Evolutionary conservation across 1,140 invertebrate species (phyloP), one percentile per base, ranked within the genome.

Genomic region (Drosophila suzukii): DNA sequence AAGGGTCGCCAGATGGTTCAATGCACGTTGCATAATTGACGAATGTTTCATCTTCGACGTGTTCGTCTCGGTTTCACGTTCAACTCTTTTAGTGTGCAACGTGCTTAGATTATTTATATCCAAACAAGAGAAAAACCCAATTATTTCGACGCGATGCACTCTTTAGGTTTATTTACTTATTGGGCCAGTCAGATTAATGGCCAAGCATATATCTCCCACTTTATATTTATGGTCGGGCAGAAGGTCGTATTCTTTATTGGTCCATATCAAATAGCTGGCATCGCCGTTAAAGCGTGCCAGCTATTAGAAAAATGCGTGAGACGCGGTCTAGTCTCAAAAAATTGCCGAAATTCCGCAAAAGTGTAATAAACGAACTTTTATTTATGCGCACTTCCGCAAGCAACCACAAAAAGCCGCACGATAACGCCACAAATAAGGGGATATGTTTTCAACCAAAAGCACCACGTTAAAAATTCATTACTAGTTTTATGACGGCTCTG

Each of bases 321-420:
- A 27, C 27, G 32, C 81, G 46, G 50, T 12, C 15, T 20, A 20
- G 46, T 39, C 34, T 46, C 41, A 32, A 75, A 63, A 27, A 66
- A 53, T 55, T 55, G 30, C 47, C 43, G 4, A 44, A 75, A 59
- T 58, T 57, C 44, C 43, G 72, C 63, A 58, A 62, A 63, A 49
- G 66, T 58, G 61, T 88, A 88, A 88, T 88, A 88, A 88, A 88
- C 76, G 79, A 88, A 75, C 79, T 82, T 88, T 88, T 82, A 88
- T 88, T 67, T 82, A 79, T 62, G 78, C 61, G 47, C 75, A 82
- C 83, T 88, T 88, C 83, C 83, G 83, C 83, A 81, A 76, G 86
- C 55, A 80, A 76, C 72, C 76, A 56, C 76, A 79, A 71, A n/a
- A 50, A 47, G 32, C 56, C 27, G 47, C 56, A 68, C 74, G 49